Evolutionary conservation across 2,113 vertebrate species (phyloP), one percentile per base, ranked within the genome.

Genomic region (Antidorcas marsupialis): DNA sequence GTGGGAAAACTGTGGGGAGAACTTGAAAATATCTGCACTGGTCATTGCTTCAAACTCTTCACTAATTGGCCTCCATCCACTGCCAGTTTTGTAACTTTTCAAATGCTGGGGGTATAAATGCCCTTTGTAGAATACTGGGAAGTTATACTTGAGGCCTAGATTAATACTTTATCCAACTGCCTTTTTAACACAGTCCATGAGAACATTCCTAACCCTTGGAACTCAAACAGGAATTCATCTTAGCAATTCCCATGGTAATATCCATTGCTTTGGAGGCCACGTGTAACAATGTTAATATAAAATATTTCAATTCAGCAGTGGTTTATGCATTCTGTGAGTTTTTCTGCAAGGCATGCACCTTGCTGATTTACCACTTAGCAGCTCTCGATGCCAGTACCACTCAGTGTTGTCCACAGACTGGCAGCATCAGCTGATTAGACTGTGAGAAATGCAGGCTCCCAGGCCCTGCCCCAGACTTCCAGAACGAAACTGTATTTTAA

Each of bases 171-270:
- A 50, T 60, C 86, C 23, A 86, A 67, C 3, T 67, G 30, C 17
- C 52, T 59, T 87, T 95, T 92, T 45, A 93, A 94, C 64, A 45
- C 62, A 74, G 74, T 62, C 39, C 67, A 81, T 39, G 19, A 94
- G 59, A 95, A 85, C 50, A 88, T 79, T 91, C 95, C 43, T 59
- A 96, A 78, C 43, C 43, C 62, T 81, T 89, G 53, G 60, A 89
- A 91, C 71, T 87, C 87, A 96, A 74, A 89, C 14, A 87, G 53
- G 28, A 97, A 94, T 50, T 95, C 67, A 62, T 79, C 57, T 86
- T 78, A 83, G 67, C 96, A 94, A 93, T 71, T 52, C 93, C 64
- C 15, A 82, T 12, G 23, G 53, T 76, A 93, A 79, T 14, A 33
- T 2, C 89, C 85, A 86, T 16, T 57, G 74, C 64, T 91, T 88